Evolutionary conservation across 2,113 vertebrate genomes (phyloP).

Genomic region (Tragelaphus scriptus): DNA sequence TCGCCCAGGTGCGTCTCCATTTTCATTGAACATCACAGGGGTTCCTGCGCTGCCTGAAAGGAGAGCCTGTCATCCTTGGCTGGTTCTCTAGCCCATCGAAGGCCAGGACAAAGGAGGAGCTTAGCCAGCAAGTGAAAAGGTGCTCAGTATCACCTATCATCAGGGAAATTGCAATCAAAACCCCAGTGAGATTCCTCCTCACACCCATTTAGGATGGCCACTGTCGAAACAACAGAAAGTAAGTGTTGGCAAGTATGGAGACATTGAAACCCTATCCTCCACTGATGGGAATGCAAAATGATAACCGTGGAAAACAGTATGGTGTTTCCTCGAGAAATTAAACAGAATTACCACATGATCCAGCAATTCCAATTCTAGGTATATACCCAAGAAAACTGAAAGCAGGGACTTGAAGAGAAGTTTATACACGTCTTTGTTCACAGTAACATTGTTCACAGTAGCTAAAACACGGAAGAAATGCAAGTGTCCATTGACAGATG

Average conservation of each 20-base stretch:
- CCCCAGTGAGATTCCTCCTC: background rate
- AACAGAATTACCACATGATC: no score
- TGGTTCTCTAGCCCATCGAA: background rate
- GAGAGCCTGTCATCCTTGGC: background rate
- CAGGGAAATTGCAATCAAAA: background rate
- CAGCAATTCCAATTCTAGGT: no score
- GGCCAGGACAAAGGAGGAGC: background rate
- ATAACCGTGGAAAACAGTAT: background rate
- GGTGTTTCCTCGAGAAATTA: background rate
- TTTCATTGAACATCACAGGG: conserved; percentile 91
- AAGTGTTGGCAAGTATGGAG: accelerated
- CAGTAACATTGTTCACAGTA: background rate
- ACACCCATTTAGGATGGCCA: background rate
- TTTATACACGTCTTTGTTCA: background rate
- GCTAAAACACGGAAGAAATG: background rate
- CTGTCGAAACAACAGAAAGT: background rate
- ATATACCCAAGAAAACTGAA: background rate
- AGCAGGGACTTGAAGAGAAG: background rate
- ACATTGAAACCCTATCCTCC: background rate
- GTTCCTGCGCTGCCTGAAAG: conserved; percentile 90
- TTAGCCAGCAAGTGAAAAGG: no score
- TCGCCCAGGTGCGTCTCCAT: conserved; percentile 91
- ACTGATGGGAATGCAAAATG: background rate
- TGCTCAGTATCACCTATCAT: background rate
- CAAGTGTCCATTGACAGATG: accelerated